Base-by-base conservation (phyloP, 1,140 invertebrate species). In the Parapsyche elsis region DNA sequence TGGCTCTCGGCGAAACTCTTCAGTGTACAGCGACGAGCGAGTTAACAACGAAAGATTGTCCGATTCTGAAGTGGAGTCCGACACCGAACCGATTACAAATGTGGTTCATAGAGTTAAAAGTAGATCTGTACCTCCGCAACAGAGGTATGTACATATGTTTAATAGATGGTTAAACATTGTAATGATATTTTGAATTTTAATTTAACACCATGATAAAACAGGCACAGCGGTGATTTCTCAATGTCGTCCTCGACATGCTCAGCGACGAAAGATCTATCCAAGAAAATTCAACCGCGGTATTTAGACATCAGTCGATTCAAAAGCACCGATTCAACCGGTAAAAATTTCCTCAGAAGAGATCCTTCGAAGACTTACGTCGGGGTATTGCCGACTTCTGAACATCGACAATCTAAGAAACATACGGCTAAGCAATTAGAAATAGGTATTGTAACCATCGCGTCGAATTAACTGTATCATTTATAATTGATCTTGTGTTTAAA, bases 301-400 rank as follows among this genome's bases (percentile, higher is more conserved):
- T 83, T 91, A 44, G 90, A 91, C 84, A 91, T 91, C 77, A 91
- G 90, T 57, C 90, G 90, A 83, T 91, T 90, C 84, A 91, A 91
- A 85, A 80, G 44, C 9, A 84, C 79, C 5, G 87, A 88, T 30
- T 87, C 88, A 1, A 86, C 88, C 30, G 85, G 84, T 0, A 89
- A 89, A 81, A 90, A 85, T 74, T 91, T 91, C 86, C 85, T 91
- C 24, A 85, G 90, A 26, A 84, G 90, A 21, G 91, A 91, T 81
- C 90, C 90, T 78, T 88, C 90, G 78, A 91, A 91, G 86, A 91
- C 90, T 21, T 91, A 91, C 21, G 86, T 91, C 0, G 88, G 84
- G 0, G 86, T 88, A 0, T 80, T 88, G 21, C 84, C 81, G 5
- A 81, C 84, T 5, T 53, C 70, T 9, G 84, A 84, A 57, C 84